A percentile compares a stretch with the other conserved stretches of the same genome.
Evolutionary conservation across 2,113 vertebrate genomes (phyloP).

Genomic region (Neomonachus schauinslandi): DNA sequence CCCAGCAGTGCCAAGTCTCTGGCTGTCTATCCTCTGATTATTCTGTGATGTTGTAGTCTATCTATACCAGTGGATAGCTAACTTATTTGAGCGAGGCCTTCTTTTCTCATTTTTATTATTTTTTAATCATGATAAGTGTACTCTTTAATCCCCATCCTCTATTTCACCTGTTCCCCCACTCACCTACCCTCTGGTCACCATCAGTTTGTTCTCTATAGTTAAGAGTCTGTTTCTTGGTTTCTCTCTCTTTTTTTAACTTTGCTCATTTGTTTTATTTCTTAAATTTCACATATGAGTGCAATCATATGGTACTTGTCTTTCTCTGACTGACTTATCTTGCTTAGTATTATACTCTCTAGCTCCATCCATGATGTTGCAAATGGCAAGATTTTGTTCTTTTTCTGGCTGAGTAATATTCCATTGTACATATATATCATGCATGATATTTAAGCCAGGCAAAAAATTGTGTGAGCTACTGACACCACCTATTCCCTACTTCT

Average conservation of each 20-base stretch:
- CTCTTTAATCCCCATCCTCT: not conserved
- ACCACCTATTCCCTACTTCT: not conserved
- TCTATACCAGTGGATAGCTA: not conserved
- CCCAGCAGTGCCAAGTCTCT: not conserved
- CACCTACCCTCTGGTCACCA: not conserved
- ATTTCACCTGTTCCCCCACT: not conserved
- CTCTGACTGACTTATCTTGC: not conserved
- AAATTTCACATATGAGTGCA: not conserved
- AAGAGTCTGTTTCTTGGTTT: not conserved
- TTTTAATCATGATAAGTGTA: not conserved
- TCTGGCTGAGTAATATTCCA: not conserved
- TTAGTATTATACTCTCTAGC: not conserved
- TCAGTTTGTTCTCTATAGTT: not conserved
- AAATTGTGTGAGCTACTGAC: not conserved
- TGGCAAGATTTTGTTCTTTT: not conserved
- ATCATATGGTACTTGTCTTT: not conserved
- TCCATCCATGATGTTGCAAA: not conserved
- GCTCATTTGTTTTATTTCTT: not conserved
- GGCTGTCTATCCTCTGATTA: not conserved
- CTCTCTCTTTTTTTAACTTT: not conserved
- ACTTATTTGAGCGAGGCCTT: not conserved
- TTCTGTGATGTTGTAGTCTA: not conserved
- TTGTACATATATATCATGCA: not conserved
- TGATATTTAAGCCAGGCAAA: not conserved
- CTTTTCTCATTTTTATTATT: not conserved